Conservation (phyloP, 2,113 vertebrate species). For the Psittacula cyanocephala region DNA sequence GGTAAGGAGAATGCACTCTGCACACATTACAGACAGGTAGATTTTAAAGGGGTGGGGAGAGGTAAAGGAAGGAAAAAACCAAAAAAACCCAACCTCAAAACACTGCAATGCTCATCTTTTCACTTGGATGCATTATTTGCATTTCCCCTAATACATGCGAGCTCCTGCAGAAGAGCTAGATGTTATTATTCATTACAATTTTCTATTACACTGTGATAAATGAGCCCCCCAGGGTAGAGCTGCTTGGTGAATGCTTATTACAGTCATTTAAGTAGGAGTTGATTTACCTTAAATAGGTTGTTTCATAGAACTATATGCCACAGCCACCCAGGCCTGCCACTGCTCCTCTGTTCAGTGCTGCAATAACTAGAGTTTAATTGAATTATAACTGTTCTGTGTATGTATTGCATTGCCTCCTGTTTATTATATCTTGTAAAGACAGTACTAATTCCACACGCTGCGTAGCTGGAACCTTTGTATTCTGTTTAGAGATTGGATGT, state of each 20-base stretch:
- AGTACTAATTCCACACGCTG: conserved; percentile 61
- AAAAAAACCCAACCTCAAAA: not conserved
- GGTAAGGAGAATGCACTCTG: conserved; percentile 39
- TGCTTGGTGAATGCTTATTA: conserved; percentile 85
- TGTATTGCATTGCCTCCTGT: conserved; percentile 78
- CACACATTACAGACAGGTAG: not conserved
- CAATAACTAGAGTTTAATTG: conserved; percentile 85
- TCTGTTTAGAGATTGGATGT: conserved; percentile 41
- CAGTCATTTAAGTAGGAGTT: conserved; percentile 91
- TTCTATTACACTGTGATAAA: conserved; percentile 93
- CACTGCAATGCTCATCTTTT: conserved; percentile 12
- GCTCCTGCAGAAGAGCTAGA: conserved; percentile 68
- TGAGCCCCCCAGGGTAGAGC: conserved; percentile 85
- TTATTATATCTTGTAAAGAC: conserved; percentile 78
- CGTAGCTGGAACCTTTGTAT: not conserved
- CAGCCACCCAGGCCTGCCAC: conserved; percentile 79
- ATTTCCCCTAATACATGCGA: conserved; percentile 53
- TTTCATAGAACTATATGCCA: conserved; percentile 78
- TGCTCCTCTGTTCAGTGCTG: conserved; percentile 75
- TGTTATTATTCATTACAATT: conserved; percentile 92
- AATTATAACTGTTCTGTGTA: conserved; percentile 84
- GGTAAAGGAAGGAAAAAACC: not conserved
- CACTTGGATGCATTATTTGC: conserved; percentile 10
- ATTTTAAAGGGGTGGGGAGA: not conserved
- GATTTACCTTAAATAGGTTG: conserved; percentile 94